phyloP scores from a whole-genome alignment of 2,888 invertebrate species.

The Apamea sordens region DNA sequence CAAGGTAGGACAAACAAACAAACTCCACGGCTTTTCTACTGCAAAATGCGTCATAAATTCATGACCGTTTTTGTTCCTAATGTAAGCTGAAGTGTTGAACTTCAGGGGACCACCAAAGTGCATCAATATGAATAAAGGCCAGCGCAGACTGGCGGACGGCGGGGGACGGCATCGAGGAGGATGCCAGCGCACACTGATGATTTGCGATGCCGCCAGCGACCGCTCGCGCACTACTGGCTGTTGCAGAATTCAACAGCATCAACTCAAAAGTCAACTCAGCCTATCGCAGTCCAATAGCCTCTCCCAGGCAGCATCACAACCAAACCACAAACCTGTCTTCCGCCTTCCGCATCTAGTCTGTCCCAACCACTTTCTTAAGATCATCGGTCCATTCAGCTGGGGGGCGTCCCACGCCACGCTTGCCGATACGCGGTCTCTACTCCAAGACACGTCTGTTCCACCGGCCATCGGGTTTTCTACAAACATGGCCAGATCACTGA shows the following conservation, averaged over 20 bases:
- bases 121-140: constrained; percentile 34
- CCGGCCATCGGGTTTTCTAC: not conserved
- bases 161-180: not conserved
- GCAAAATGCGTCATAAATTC: constrained; percentile 13
- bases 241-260: not conserved
- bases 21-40: constrained; percentile 4
- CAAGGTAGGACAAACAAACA: constrained; percentile 29
- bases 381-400: no score
- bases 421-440: not conserved
- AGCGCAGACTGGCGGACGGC: not conserved
- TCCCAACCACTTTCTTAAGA: no score
- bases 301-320: no score
- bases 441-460: not conserved
- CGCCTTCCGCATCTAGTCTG: no score
- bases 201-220: not conserved
- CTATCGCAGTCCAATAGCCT: not conserved
- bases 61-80: constrained; percentile 2
- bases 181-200: not conserved
- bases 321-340: no score
- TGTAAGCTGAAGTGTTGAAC: constrained; percentile 1
- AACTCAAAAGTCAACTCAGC: not conserved
- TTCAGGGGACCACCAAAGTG: not conserved
- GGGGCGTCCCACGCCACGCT: no score
- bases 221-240: not conserved
- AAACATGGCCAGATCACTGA: no score